Evolutionary conservation across 2,113 vertebrate genomes (phyloP).

Genomic region (Hyaena hyaena): DNA sequence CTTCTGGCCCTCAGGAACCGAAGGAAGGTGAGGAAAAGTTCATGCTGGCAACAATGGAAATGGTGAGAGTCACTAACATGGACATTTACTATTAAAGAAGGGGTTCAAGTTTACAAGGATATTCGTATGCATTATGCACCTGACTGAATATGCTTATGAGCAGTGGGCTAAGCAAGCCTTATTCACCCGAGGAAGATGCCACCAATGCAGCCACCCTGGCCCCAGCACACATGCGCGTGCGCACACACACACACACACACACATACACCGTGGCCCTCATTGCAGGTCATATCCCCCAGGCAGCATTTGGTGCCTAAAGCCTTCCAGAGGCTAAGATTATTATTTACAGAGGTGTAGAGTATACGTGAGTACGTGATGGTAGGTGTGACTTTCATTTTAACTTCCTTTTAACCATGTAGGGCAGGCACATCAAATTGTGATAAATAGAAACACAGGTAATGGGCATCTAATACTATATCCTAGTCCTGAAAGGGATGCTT

Average conservation of each 20-base stretch:
- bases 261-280: background rate
- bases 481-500: rapidly evolving
- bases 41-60: background rate
- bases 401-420: background rate
- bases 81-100: background rate
- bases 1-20: background rate
- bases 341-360: background rate
- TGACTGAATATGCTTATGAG: rapidly evolving
- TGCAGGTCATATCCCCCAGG: background rate
- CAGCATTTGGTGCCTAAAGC: background rate
- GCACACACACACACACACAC: rapidly evolving
- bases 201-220: background rate
- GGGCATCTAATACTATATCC: background rate
- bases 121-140: rapidly evolving
- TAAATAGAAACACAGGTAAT: background rate
- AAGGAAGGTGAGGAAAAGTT: background rate
- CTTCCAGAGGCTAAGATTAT: background rate
- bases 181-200: background rate
- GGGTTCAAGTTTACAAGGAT: background rate
- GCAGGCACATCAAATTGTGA: background rate
- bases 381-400: background rate
- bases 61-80: background rate
- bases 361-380: background rate
- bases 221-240: rapidly evolving
- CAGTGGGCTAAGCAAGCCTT: background rate